A percentile compares a stretch with the other conserved stretches of the same genome.
Conservation (phyloP, 2,113 vertebrate genomes). For the Peromyscus leucopus region DNA sequence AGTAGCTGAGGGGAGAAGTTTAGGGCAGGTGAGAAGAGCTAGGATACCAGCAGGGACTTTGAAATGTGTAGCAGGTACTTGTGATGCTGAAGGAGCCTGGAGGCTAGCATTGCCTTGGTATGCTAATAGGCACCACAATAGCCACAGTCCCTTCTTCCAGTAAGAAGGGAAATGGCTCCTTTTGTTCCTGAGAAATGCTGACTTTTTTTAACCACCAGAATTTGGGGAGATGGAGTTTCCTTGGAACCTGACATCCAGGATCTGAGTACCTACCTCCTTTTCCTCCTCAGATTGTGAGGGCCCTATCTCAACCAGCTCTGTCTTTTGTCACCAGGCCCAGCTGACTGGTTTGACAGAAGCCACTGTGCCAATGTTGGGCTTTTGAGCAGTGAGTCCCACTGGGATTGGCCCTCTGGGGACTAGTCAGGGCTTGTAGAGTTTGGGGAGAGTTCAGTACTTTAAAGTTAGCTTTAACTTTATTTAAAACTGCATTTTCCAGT, state of each 20-base stretch:
- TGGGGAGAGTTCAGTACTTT: neutral
- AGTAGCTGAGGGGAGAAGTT: neutral
- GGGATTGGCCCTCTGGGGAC: rapidly evolving
- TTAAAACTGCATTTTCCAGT: neutral
- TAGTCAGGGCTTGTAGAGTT: neutral
- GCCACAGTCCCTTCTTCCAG: neutral
- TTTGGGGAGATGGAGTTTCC: neutral
- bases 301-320: neutral
- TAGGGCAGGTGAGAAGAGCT: neutral
- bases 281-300: neutral
- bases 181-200: neutral
- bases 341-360: neutral
- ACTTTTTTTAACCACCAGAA: neutral
- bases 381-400: neutral
- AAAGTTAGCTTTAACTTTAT: neutral
- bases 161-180: neutral
- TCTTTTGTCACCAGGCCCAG: rapidly evolving
- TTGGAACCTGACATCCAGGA: neutral
- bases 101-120: too few relatives aligned
- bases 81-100: neutral
- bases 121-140: neutral
- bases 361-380: neutral
- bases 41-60: neutral
- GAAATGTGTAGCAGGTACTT: neutral
- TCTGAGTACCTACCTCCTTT: neutral